Conservation (phyloP, 2,888 invertebrate species). For the Drosophila buzzatii region DNA sequence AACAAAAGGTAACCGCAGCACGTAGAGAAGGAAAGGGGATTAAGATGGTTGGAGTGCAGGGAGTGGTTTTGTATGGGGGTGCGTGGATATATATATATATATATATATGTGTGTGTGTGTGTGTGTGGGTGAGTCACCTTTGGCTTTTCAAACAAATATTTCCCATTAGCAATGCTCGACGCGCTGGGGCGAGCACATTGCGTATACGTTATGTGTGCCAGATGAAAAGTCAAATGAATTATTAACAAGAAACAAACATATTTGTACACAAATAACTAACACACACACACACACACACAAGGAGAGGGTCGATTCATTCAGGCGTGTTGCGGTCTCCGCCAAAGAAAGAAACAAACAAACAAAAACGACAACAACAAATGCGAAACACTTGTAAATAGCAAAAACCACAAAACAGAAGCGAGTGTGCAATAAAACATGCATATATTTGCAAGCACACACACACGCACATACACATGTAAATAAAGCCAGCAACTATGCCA, state of each 20-base stretch:
- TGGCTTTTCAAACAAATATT: constrained; percentile 79
- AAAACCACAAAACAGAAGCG: constrained; percentile 75
- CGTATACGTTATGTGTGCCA: constrained; percentile 74
- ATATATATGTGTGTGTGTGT: constrained; percentile 3
- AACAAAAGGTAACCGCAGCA: constrained; percentile 79
- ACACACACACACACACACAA: constrained; percentile 28
- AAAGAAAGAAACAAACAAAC: constrained; percentile 43
- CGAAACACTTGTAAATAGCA: constrained; percentile 79
- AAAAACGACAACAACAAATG: constrained; percentile 18
- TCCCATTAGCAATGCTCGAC: constrained; percentile 75
- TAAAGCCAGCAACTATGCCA: constrained; percentile 66
- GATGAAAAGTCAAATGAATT: constrained; percentile 79
- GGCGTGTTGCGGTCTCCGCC: constrained; percentile 52
- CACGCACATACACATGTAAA: constrained; percentile 36
- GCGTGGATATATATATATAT: not conserved
- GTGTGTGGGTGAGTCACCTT: constrained; percentile 73
- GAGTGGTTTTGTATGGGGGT: constrained; percentile 11
- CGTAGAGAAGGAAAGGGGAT: constrained; percentile 3
- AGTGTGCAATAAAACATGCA: constrained; percentile 79
- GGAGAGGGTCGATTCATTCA: constrained; percentile 50
- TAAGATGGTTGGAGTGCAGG: constrained; percentile 9
- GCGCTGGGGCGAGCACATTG: constrained; percentile 63
- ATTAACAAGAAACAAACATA: constrained; percentile 76
- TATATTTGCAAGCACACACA: constrained; percentile 62
- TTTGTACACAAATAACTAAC: constrained; percentile 65